These are phyloP conservation scores for Spodoptera litura DNA, from an alignment of 1,140 invertebrate genomes.

Conservation along the genomic window DNA sequence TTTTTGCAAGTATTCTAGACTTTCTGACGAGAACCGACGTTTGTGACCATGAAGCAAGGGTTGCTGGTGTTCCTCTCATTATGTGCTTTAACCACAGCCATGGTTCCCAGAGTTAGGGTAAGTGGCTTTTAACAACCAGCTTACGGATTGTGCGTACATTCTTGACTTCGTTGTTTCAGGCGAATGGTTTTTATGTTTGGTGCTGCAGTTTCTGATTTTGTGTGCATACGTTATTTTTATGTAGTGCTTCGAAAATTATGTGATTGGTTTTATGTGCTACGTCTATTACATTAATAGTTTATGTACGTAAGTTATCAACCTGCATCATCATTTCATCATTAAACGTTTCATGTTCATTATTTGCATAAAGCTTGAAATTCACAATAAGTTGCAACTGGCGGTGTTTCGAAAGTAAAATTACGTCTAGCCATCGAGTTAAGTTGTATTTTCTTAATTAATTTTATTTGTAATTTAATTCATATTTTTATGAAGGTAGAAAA, in stretches of 20 bases:
- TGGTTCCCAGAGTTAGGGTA: constrained; percentile 64
- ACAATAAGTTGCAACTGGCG: background rate
- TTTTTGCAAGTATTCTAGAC: constrained; percentile 26
- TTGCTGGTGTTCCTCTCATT: constrained; percentile 55
- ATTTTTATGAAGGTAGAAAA: background rate
- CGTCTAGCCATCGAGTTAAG: too few relatives aligned
- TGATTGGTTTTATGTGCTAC: background rate
- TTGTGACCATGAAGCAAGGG: constrained; percentile 58
- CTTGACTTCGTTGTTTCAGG: background rate
- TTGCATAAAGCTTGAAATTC: background rate
- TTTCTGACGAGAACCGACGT: constrained; percentile 47
- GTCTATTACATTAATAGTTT: too few relatives aligned
- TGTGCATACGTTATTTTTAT: background rate
- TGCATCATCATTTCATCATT: background rate
- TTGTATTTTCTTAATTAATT: background rate
- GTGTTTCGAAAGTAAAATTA: too few relatives aligned
- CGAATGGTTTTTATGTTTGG: constrained; percentile 4
- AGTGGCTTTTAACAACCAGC: constrained; percentile 50
- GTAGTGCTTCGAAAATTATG: background rate
- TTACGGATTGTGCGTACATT: background rate
- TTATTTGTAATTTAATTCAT: background rate
- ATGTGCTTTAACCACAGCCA: constrained; percentile 57
- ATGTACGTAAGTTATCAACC: background rate
- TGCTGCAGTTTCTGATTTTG: constrained; percentile 8
- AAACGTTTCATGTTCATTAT: background rate